phyloP scores from a whole-genome alignment of 2,113 vertebrate genomes.

The Leucopternis melanops region DNA sequence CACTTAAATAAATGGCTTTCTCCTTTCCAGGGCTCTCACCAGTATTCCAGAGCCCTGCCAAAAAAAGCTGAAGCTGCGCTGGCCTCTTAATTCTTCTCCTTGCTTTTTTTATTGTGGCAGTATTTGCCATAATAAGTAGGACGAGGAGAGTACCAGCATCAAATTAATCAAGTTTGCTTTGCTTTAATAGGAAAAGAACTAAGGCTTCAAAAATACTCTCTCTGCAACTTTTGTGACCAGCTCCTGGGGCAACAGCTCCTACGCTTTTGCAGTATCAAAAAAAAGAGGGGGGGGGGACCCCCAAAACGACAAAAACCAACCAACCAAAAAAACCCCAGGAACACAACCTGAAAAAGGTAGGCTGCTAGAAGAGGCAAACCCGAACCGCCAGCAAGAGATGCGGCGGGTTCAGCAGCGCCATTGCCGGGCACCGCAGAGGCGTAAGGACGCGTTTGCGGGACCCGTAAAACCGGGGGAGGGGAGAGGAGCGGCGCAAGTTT shows the following conservation, averaged over 20 bases:
- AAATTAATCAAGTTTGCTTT: not conserved
- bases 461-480: rapidly evolving
- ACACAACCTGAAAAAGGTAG: rapidly evolving
- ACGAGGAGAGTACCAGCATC: not conserved
- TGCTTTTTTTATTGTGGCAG: not conserved
- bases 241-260: not conserved
- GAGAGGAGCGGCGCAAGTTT: rapidly evolving
- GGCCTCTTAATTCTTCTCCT: not conserved
- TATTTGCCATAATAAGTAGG: not conserved
- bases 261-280: not conserved
- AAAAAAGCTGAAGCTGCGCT: not conserved
- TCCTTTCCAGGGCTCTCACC: not conserved
- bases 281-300: rapidly evolving
- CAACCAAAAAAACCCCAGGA: too few relatives aligned
- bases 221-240: not conserved
- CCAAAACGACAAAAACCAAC: not conserved
- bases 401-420: rapidly evolving
- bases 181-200: not conserved
- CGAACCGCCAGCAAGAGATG: rapidly evolving
- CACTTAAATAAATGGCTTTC: conserved; percentile 12
- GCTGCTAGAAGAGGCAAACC: not conserved
- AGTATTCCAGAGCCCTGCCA: not conserved
- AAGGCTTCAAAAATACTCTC: not conserved
- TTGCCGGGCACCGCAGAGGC: rapidly evolving
- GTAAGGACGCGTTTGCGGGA: rapidly evolving